These are phyloP conservation scores for Trissolcus brochymenae DNA, from an alignment of 2,888 invertebrate genomes.

Conservation along the genomic window DNA sequence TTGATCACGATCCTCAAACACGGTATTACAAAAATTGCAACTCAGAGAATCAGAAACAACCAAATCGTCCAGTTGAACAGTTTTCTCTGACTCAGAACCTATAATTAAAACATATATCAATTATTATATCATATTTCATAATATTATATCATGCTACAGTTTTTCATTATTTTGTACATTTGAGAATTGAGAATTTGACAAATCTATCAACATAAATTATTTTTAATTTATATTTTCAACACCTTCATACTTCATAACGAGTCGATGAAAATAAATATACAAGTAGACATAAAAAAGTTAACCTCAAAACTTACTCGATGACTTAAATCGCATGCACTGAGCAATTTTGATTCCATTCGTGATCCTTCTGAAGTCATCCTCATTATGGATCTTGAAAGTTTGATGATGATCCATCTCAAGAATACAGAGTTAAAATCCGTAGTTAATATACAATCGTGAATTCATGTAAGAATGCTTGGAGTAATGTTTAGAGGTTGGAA, in stretches of 20 bases:
- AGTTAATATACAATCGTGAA: conserved; percentile 8
- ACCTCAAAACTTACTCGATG: conserved; percentile 64
- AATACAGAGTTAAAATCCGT: neutral
- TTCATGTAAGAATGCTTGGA: neutral
- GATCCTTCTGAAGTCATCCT: conserved; percentile 78
- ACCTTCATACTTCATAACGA: too few species aligned
- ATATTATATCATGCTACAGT: too few species aligned
- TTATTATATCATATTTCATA: neutral
- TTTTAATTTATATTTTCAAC: too few species aligned
- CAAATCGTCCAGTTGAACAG: conserved; percentile 71
- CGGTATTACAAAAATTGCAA: conserved; percentile 78
- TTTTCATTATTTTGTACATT: conserved; percentile 11
- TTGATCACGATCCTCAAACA: conserved; percentile 79
- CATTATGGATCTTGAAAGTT: conserved; percentile 78
- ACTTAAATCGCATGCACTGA: conserved; percentile 80
- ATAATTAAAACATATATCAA: neutral
- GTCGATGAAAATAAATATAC: too few species aligned
- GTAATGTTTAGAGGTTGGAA: neutral
- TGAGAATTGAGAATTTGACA: too few species aligned
- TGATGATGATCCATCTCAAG: conserved; percentile 66
- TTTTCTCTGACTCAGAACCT: conserved; percentile 65
- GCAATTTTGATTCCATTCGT: conserved; percentile 79
- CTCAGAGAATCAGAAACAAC: conserved; percentile 75
- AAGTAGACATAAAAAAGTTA: conserved; percentile 69
- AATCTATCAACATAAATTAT: too few species aligned